These are phyloP conservation scores for Plebejus argus DNA, from an alignment of 2,888 invertebrate species.

Conservation along the genomic window DNA sequence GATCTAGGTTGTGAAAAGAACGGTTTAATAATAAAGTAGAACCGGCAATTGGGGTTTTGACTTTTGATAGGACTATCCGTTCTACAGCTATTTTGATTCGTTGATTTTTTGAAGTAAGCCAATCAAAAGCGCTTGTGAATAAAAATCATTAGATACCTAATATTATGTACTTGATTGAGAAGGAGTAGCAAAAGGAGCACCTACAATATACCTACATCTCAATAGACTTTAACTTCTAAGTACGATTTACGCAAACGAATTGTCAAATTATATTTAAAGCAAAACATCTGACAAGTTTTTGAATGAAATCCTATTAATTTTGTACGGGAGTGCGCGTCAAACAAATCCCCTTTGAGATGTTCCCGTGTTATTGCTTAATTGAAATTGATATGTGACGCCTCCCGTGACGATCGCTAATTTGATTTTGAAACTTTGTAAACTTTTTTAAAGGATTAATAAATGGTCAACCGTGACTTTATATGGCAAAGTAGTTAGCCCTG, in stretches of 20 bases:
- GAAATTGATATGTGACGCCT: constrained; percentile 40
- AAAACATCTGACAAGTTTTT: neutral
- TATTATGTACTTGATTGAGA: too few species aligned
- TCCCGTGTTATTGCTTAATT: constrained; percentile 39
- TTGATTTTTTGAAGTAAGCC: too few species aligned
- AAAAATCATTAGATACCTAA: too few species aligned
- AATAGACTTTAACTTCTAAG: too few species aligned
- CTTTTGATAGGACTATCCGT: neutral
- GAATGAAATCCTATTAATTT: constrained; percentile 38
- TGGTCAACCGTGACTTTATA: neutral
- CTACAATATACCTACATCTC: too few species aligned
- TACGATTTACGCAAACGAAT: neutral
- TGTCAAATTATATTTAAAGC: neutral
- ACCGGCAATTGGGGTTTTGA: neutral
- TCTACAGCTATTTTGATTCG: too few species aligned
- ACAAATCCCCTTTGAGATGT: constrained; percentile 35
- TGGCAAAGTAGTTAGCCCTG: neutral
- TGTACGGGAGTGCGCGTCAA: constrained; percentile 41
- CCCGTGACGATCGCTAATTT: constrained; percentile 11
- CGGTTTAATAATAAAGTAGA: too few species aligned
- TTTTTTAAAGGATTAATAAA: neutral
- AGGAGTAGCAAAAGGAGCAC: too few species aligned
- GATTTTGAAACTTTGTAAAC: constrained; percentile 14
- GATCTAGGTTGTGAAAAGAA: too few species aligned
- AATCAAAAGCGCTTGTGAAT: too few species aligned